These are phyloP conservation scores for Nephrotoma flavescens DNA, from an alignment of 2,888 invertebrate genomes.

Conservation along the genomic window DNA sequence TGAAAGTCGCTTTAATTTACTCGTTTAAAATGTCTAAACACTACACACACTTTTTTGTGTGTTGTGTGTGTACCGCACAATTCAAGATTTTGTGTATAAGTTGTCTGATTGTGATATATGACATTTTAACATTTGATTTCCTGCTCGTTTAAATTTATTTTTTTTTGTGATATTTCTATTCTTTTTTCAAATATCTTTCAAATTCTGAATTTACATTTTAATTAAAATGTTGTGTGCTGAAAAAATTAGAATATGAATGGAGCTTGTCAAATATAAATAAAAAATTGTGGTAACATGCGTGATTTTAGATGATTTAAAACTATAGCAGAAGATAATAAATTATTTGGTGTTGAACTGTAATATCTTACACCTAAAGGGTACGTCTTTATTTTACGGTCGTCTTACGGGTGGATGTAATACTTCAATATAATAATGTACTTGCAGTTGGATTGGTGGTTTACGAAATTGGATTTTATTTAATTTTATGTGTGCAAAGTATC, in stretches of 20 bases:
- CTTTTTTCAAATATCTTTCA: not conserved
- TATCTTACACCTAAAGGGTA: not conserved
- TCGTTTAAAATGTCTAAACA: not conserved
- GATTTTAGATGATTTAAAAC: not conserved
- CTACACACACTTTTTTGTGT: not conserved
- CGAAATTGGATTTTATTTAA: too few relatives aligned
- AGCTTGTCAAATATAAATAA: not conserved
- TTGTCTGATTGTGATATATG: not conserved
- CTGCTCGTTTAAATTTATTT: not conserved
- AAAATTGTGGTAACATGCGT: not conserved
- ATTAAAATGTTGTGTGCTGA: not conserved
- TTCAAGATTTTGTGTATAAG: not conserved
- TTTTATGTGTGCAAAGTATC: too few relatives aligned
- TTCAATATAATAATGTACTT: too few relatives aligned
- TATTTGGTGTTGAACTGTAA: not conserved
- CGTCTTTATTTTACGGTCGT: not conserved
- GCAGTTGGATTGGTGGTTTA: too few relatives aligned
- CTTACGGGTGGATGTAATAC: not conserved
- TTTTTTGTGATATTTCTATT: not conserved
- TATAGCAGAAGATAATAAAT: not conserved
- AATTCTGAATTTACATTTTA: not conserved
- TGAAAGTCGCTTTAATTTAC: not conserved
- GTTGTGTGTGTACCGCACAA: not conserved
- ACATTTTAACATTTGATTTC: not conserved
- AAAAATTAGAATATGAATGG: not conserved